Evolutionary conservation across 2,797 vertebrate genomes (phyloP).

Genomic region (Pseudotriccus pelzelni): DNA sequence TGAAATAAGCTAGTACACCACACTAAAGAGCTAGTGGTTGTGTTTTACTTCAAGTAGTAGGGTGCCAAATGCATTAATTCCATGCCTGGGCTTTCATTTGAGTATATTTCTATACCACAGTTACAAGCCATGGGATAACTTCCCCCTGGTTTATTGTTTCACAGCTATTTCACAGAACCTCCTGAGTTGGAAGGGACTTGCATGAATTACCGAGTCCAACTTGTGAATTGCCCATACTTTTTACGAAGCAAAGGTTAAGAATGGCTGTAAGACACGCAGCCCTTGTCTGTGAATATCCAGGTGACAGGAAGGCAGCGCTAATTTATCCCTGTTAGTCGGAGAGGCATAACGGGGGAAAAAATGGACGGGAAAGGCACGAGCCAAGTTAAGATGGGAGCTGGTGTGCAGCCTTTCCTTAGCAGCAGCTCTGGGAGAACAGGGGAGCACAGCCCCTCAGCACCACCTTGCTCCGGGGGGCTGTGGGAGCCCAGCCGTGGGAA

Average conservation of each 20-base stretch:
- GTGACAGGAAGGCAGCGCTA: not conserved
- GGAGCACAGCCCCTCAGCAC: not conserved
- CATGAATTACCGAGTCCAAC: too few species aligned
- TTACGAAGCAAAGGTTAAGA: not conserved
- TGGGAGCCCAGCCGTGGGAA: not conserved
- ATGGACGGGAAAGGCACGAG: accelerated
- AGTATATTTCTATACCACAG: not conserved
- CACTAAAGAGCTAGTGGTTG: not conserved
- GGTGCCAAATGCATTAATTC: not conserved
- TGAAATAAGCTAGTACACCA: not conserved
- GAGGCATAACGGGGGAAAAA: not conserved
- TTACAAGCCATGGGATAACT: not conserved
- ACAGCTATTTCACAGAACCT: not conserved
- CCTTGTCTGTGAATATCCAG: accelerated
- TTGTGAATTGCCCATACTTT: not conserved
- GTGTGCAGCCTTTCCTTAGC: not conserved
- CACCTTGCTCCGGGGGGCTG: not conserved
- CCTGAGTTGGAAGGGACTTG: not conserved
- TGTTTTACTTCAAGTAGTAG: not conserved
- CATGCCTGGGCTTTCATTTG: not conserved
- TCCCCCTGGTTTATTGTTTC: not conserved
- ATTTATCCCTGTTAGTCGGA: accelerated
- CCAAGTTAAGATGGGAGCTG: not conserved
- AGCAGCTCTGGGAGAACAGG: too few species aligned
- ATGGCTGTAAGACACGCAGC: accelerated